Conservation (phyloP, 2,888 invertebrate species). For the Steinernema hermaphroditum region DNA sequence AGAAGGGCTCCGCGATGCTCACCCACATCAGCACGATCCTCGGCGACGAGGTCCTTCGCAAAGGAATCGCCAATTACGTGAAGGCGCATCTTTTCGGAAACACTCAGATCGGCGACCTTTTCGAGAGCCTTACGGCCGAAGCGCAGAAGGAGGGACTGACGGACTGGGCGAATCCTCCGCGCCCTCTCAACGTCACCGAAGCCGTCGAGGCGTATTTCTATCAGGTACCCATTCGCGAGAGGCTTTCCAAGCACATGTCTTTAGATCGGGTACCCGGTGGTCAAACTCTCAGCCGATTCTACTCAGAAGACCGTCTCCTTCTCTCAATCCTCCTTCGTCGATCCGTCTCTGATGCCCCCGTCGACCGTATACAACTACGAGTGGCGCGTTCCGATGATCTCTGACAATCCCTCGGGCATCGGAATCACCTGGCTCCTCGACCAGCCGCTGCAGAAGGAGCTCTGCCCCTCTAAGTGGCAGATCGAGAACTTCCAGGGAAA, state of each 20-base stretch:
- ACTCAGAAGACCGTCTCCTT: neutral
- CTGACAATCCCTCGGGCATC: neutral
- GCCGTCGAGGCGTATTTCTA: conserved; percentile 32
- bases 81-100: neutral
- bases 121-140: neutral
- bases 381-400: neutral
- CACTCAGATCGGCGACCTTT: conserved; percentile 11
- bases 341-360: neutral
- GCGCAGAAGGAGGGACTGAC: conserved; percentile 29
- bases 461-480: neutral
- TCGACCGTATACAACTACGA: neutral
- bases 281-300: neutral
- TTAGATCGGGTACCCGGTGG: conserved; percentile 25
- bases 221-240: too few species aligned
- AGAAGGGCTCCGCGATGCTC: conserved; percentile 26
- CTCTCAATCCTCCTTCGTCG: conserved; percentile 3
- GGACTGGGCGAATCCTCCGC: conserved; percentile 34
- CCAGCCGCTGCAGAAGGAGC: neutral
- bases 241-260: too few species aligned
- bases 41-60: conserved; percentile 22
- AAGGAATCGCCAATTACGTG: conserved; percentile 19
- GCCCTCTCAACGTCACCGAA: conserved; percentile 3
- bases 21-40: conserved; percentile 21
- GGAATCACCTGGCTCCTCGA: neutral
- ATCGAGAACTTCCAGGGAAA: conserved; percentile 24